Evolutionary conservation across 2,888 invertebrate genomes (phyloP).

Genomic region (Diaphora mendica): DNA sequence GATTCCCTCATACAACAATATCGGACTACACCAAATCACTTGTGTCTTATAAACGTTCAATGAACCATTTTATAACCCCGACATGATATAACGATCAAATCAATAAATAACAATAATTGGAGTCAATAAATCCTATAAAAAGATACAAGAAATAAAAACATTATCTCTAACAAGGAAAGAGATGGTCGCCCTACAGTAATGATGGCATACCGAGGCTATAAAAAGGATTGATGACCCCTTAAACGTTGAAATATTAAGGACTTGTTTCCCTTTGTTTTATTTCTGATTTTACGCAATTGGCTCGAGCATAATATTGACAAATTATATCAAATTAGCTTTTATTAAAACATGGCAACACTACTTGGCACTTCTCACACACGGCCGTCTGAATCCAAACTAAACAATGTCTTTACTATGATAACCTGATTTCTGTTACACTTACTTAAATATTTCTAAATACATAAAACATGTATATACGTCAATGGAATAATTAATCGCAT

Average conservation of each 20-base stretch:
- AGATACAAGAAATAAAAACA: slow-evolving; percentile 14
- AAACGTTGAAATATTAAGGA: slow-evolving; percentile 57
- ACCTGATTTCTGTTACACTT: too few relatives aligned
- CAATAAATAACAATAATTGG: slow-evolving; percentile 17
- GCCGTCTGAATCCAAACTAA: too few relatives aligned
- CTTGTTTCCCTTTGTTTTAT: slow-evolving; percentile 21
- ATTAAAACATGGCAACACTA: not conserved
- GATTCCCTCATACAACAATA: too few relatives aligned
- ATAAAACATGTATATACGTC: too few relatives aligned
- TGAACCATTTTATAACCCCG: not conserved
- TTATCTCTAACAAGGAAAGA: slow-evolving; percentile 20
- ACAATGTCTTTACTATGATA: too few relatives aligned
- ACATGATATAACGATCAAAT: slow-evolving; percentile 1
- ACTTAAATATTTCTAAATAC: too few relatives aligned
- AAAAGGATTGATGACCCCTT: slow-evolving; percentile 56
- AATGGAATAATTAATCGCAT: too few relatives aligned
- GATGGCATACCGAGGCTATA: slow-evolving; percentile 44
- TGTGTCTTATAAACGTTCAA: slow-evolving; percentile 8
- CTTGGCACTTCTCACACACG: too few relatives aligned
- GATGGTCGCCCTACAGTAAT: slow-evolving; percentile 48
- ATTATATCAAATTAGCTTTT: not conserved
- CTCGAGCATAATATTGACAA: slow-evolving; percentile 21
- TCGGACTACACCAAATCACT: not conserved
- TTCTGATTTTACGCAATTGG: slow-evolving; percentile 14
- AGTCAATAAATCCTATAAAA: slow-evolving; percentile 12